These are phyloP conservation scores for Oreochromis spilurus DNA, from an alignment of 2,113 vertebrate species.

Conservation along the genomic window DNA sequence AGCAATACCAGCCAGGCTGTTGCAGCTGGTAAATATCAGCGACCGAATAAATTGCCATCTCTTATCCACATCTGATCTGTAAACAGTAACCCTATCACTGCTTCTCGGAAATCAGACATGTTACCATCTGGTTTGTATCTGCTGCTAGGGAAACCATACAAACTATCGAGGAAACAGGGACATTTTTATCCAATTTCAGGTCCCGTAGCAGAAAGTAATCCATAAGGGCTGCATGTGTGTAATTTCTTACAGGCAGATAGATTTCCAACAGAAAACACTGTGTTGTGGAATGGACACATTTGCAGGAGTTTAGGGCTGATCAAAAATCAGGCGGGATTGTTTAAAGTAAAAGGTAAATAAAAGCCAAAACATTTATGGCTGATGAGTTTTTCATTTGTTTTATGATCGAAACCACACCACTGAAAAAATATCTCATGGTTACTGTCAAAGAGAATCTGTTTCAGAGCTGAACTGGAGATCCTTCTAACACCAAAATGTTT, in stretches of 20 bases:
- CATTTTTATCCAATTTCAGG: slow-evolving; percentile 21
- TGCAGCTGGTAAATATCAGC: not conserved
- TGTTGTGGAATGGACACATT: not conserved
- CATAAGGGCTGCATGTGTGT: slow-evolving; percentile 10
- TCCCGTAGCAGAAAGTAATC: not conserved
- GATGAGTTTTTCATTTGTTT: not conserved
- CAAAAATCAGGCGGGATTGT: not conserved
- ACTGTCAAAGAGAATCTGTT: not conserved
- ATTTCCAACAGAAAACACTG: not conserved
- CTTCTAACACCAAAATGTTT: not conserved
- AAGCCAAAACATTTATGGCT: not conserved
- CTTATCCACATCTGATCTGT: slow-evolving; percentile 1
- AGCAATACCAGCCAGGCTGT: not conserved
- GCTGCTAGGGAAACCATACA: slow-evolving; percentile 40
- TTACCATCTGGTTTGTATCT: slow-evolving; percentile 53
- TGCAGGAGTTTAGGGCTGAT: not conserved
- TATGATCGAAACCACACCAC: not conserved
- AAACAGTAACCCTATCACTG: not conserved
- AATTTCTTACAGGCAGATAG: not conserved
- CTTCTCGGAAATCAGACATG: slow-evolving; percentile 27
- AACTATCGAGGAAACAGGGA: slow-evolving; percentile 29
- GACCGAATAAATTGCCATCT: not conserved
- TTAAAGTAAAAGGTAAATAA: not conserved
- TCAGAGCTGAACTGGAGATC: not conserved
- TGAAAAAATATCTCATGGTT: not conserved